Evolutionary conservation across 2,888 invertebrate genomes (phyloP).

Genomic region (Aleiodes leptofemur): DNA sequence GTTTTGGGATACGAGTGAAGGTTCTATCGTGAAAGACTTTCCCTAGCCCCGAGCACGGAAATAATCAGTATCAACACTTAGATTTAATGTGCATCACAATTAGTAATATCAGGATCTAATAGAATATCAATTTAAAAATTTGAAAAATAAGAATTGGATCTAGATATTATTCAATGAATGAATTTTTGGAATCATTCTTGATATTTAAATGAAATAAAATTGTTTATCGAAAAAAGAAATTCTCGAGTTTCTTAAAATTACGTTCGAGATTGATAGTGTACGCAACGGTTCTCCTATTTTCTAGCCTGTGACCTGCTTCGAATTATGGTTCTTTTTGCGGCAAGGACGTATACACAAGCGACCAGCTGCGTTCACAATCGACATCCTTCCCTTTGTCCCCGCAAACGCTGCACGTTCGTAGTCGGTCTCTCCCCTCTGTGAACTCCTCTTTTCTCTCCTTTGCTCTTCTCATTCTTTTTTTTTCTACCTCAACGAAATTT

Average conservation of each 20-base stretch:
- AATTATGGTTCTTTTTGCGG: slow-evolving; percentile 55
- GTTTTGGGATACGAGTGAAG: slow-evolving; percentile 38
- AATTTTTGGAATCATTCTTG: too few species aligned
- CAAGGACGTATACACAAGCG: slow-evolving; percentile 57
- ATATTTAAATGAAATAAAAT: too few species aligned
- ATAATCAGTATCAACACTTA: slow-evolving; percentile 45
- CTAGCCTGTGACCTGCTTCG: slow-evolving; percentile 34
- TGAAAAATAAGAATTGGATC: too few species aligned
- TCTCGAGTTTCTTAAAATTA: background rate
- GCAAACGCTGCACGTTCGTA: slow-evolving; percentile 48
- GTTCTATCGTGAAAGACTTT: slow-evolving; percentile 35
- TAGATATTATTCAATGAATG: too few species aligned
- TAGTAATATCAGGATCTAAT: background rate
- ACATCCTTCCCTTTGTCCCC: slow-evolving; percentile 63
- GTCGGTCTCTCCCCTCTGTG: slow-evolving; percentile 39
- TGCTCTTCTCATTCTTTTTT: slow-evolving; percentile 16
- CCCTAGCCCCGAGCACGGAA: slow-evolving; percentile 44
- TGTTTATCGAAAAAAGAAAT: background rate
- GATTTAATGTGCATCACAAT: background rate
- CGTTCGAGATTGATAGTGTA: background rate
- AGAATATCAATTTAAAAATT: background rate
- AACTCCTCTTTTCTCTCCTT: slow-evolving; percentile 10
- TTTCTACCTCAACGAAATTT: background rate
- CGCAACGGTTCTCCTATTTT: slow-evolving; percentile 30
- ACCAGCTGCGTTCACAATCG: slow-evolving; percentile 59